Evolutionary conservation across 2,797 vertebrate species (phyloP), one percentile per base, ranked within the genome.

Genomic region (Picus viridis): DNA sequence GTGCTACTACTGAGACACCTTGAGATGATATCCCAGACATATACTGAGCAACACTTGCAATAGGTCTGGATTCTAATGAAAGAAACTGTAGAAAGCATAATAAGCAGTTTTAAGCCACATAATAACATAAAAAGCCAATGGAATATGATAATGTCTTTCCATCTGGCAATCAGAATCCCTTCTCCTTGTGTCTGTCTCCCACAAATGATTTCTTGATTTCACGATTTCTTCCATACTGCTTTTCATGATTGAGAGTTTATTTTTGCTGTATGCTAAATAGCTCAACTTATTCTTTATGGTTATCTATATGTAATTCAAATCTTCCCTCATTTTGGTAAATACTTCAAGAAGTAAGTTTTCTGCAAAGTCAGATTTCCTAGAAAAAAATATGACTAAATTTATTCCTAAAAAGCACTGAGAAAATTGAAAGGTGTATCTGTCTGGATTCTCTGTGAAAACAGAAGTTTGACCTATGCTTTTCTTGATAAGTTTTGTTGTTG

Each of bases 131-230:
- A 92, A 78, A 72, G 5, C 3, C 41, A 22, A 49, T 56, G n/a
- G 58, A 91, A 94, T 71, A 88, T 74, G 36, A 7, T 91, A 88
- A 79, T 90, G 29, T 4, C 6, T 82, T 83, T 59, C 56, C 63
- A 89, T 79, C 34, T 91, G 54, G 45, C 12, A 77, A 59, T 45
- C 74, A 83, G 41, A 86, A 57, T 86, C 45, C 26, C 16, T 86
- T 62, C 54, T 83, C 62, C 69, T 94, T 79, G 65, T 81, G 58
- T 77, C 61, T 85, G 34, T 88, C 83, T 92, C 36, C 72, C 32
- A 77, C 23, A 86, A 11, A 62, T 39, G 34, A 76, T 65, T 69
- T 72, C 26, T 80, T 26, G 34, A 34, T 34, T 34, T 34, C 12
- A 62, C 36, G 34, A 76, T 65, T 69, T 72, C 26, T 80, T 26